These are phyloP conservation scores for Amphilophus citrinellus DNA, from an alignment of 2,113 vertebrate genomes.

Conservation along the genomic window DNA sequence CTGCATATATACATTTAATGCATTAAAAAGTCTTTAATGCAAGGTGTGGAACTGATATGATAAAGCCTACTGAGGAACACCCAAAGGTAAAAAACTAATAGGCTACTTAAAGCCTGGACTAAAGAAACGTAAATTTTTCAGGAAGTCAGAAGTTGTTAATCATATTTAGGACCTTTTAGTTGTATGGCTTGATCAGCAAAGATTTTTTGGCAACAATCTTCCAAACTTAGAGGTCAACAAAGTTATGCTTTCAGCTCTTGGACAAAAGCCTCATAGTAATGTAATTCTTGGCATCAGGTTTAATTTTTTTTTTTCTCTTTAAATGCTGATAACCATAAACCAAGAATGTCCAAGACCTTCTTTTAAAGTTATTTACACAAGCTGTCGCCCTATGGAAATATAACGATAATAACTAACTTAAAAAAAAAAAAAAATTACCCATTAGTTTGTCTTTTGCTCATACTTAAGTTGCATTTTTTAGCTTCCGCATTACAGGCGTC, in stretches of 20 bases:
- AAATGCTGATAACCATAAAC: slow-evolving; percentile 24
- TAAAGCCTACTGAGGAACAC: too few relatives aligned
- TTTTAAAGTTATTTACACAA: background rate
- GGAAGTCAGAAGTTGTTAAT: background rate
- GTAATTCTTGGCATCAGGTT: slow-evolving; percentile 25
- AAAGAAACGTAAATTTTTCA: background rate
- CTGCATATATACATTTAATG: background rate
- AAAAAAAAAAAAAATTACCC: background rate
- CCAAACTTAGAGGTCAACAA: slow-evolving; percentile 3
- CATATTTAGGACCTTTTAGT: background rate
- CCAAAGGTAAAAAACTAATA: rapidly evolving
- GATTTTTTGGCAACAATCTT: slow-evolving; percentile 19
- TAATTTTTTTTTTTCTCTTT: too few relatives aligned
- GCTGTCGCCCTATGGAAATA: background rate
- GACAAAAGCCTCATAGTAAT: slow-evolving; percentile 32
- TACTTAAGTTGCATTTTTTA: background rate
- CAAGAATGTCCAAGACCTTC: background rate
- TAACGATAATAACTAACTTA: background rate
- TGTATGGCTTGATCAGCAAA: slow-evolving; percentile 13
- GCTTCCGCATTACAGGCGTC: background rate
- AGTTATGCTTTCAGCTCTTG: slow-evolving; percentile 18
- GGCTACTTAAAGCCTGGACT: background rate
- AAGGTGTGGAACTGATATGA: background rate
- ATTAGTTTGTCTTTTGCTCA: background rate
- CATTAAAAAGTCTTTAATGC: background rate